Base-by-base conservation (phyloP, 2,797 vertebrate species). In the Dendrocincla fuliginosa region DNA sequence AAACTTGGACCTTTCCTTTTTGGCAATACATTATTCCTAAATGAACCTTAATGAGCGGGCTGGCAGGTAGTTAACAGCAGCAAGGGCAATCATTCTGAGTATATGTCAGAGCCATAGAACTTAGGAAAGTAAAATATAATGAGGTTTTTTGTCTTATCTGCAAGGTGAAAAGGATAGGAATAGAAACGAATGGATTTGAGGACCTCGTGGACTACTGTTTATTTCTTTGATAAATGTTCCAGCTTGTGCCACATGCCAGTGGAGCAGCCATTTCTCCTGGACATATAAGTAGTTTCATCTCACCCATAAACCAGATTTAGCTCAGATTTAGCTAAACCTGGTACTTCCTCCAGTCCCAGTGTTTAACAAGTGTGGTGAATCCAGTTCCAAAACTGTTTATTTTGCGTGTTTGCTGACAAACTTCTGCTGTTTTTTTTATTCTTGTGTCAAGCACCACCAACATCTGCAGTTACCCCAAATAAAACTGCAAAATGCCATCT, bases 21-120 rank as follows among this genome's bases (percentile, higher is more conserved):
- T 3, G 25, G 65, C 87, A 93, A 91, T 84, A 96, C 89, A 93
- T 92, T 93, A 91, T 84, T 95, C 52, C 61, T 96, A 89, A 91
- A 95, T 86, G 84, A 92, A 91, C 52, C 70, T 47, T 89, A 93
- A 87, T 86, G 83, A 95, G 81, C 74, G 81, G 59, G 89, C 90
- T 9, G 37, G 86, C 91, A 93, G 71, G 88, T 88, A 94, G 76
- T 87, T 92, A 90, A 49, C 42, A 50, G 80, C 83, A 78, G 64
- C 69, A 83, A 70, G 91, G 74, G 81, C 82, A 92, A 59, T 95
- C 71, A 76, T 87, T 90, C 84, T 80, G 73, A 60, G 50, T 73
- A 13, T 37, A 63, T 85, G 73, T 92, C 85, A 90, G 70, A 87
- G 59, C 47, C 68, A 69, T 95, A 91, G 77, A 90, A 78, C 55